Base-by-base conservation (phyloP, 2,888 invertebrate genomes). In the Limnephilus lunatus region DNA sequence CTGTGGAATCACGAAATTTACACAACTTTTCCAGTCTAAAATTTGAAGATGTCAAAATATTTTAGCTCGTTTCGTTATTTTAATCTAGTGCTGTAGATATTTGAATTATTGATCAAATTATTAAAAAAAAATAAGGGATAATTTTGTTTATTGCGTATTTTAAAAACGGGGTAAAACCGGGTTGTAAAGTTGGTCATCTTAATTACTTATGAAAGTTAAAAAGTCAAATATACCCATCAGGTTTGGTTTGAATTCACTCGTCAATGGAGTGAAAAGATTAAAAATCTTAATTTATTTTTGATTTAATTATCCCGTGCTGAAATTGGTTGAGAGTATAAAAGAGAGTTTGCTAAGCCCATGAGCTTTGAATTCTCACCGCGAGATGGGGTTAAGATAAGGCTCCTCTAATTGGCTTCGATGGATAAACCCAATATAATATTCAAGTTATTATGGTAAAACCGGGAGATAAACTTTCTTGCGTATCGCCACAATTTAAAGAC, bases 371-470 rank as follows among this genome's bases (percentile, higher is more conserved):
- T 30, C n/a, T 44, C 48, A 44, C 86, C 86, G 86, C 48, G 15
- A 87, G 68, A 68, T 81, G 89, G 89, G 35, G 89, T 81, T 25
- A 39, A 35, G 39, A 30, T 35, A 39, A 25, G 39, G 31, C 32
- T 83, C 25, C 31, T 86, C 53, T 92, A 93, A 93, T 93, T 93
- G 93, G 92, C 92, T 93, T 90, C 90, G 83, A 91, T 82, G 86
- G 93, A 93, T 93, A 89, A 92, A 68, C 89, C 85, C 89, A 85
- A 92, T 92, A 92, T 93, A 80, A 91, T 91, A 83, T 91, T 91
- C 86, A 35, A 85, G 86, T 92, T 92, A 92, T 92, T 93, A 93
- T 92, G 93, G 68, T 68, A 68, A 68, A 68, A 68, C 68, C 68
- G 68, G 25, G 68, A 2, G 68, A 1, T 11, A 7, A 68, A 68